Evolutionary conservation across 2,888 invertebrate genomes (phyloP), one percentile per base, ranked within the genome.

Genomic region (Tachina grossa): DNA sequence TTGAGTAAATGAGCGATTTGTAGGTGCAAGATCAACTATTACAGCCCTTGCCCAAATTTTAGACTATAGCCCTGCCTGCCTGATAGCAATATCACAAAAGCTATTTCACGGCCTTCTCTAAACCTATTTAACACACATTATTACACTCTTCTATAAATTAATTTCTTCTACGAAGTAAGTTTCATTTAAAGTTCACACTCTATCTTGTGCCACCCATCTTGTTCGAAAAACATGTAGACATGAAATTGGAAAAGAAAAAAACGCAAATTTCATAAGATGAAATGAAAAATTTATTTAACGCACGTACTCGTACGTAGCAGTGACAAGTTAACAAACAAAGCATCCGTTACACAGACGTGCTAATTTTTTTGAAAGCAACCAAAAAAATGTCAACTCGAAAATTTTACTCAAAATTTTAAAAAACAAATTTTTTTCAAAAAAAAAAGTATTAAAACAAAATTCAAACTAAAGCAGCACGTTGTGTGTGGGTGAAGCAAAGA

Each of bases 341-440:
- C 83, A 83, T 85, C 83, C 85, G 83, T 83, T 80, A 68, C 76
- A 83, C 1, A 85, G 51, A 85, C 85, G 85, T 85, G 85, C 72
- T 80, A 59, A 82, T 71, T 74, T 85, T 78, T 76, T 75, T 51
- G 51, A 57, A 47, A 53, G 55, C 63, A 80, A 63, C 51, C 9
- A 45, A 59, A 59, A 39, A 59, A 41, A n/a, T n/a, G 41, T 1
- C 41, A 14, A 11, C 57, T 8, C 14, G 59, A 65, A 68, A 65
- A 71, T 16, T 74, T 9, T 6, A 55, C 19, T 47, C 16, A 47
- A 57, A 68, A 69, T 9, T 61, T 68, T 78, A 2, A n/a, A 59
- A 49, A 51, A 61, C 22, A 22, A 59, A 61, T 11, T 61, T 51
- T 61, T 10, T 51, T 45, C 10, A 22, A 10, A 16, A 39, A 59